A percentile compares a stretch with the other conserved stretches of the same genome.
These are phyloP conservation scores for Musca vetustissima DNA, from an alignment of 1,140 invertebrate species.

Conservation along the genomic window DNA sequence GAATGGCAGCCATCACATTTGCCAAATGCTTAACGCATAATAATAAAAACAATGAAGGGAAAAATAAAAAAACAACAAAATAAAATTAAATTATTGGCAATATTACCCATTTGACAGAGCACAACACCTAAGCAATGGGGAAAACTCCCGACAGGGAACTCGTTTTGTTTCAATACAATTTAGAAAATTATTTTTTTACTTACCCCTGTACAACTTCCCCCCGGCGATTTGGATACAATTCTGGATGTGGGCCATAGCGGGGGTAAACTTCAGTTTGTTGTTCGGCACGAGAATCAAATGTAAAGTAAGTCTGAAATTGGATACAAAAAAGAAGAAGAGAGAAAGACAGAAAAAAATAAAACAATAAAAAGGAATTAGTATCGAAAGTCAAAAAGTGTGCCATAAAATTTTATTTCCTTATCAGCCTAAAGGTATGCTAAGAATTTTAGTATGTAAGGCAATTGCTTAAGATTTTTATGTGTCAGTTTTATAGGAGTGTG, in stretches of 20 bases:
- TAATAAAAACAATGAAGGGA: background rate
- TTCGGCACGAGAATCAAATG: slow-evolving; percentile 73
- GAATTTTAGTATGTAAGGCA: too few species aligned
- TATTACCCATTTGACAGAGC: background rate
- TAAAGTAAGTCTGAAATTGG: slow-evolving; percentile 60
- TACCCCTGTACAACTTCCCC: slow-evolving; percentile 80
- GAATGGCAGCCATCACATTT: background rate
- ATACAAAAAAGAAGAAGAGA: slow-evolving; percentile 25
- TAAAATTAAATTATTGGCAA: slow-evolving; percentile 23
- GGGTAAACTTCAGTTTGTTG: slow-evolving; percentile 87
- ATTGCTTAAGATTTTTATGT: too few species aligned
- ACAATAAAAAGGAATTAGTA: background rate
- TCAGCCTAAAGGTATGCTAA: background rate
- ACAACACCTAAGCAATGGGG: slow-evolving; percentile 31
- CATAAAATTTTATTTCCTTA: background rate
- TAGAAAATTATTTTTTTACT: slow-evolving; percentile 39
- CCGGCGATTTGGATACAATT: slow-evolving; percentile 84
- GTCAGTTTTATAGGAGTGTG: too few species aligned
- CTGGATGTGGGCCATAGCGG: slow-evolving; percentile 87
- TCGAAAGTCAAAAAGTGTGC: slow-evolving; percentile 1
- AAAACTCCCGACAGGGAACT: background rate
- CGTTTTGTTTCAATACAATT: slow-evolving; percentile 9
- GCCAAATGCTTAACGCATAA: background rate
- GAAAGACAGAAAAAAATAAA: slow-evolving; percentile 14
- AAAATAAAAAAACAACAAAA: background rate